A percentile compares a stretch with the other conserved stretches of the same genome.
Evolutionary conservation across 1,140 invertebrate species (phyloP).

Genomic region (Eciton burchellii): DNA sequence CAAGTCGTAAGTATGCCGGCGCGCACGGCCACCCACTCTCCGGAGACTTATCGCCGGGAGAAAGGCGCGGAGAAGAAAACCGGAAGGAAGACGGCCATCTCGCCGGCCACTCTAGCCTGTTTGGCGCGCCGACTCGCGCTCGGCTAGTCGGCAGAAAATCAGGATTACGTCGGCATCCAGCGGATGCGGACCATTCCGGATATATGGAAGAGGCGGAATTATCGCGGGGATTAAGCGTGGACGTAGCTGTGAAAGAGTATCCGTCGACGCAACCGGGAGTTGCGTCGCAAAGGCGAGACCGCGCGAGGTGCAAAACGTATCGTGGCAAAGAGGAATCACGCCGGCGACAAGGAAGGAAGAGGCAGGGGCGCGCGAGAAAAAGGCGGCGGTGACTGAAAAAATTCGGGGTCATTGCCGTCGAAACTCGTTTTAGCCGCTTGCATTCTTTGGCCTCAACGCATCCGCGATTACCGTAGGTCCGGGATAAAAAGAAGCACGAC

Average conservation of each 20-base stretch:
- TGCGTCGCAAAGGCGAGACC: not conserved
- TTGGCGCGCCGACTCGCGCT: not conserved
- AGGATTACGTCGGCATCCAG: constrained; percentile 18
- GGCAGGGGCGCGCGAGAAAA: constrained; percentile 44
- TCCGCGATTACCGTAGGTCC: constrained; percentile 83
- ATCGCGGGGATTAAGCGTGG: constrained; percentile 38
- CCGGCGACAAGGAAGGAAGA: constrained; percentile 13
- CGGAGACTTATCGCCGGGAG: constrained; percentile 43
- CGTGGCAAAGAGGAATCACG: too few species aligned
- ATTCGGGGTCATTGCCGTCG: constrained; percentile 54
- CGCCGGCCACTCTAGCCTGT: not conserved
- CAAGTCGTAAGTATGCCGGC: constrained; percentile 74
- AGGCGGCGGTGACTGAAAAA: constrained; percentile 21
- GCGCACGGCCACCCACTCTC: constrained; percentile 51
- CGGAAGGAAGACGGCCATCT: constrained; percentile 31
- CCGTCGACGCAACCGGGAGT: not conserved
- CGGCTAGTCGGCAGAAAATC: constrained; percentile 33
- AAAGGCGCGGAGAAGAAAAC: constrained; percentile 21
- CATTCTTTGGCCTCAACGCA: constrained; percentile 71
- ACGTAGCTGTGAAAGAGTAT: constrained; percentile 52
- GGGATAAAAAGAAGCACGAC: constrained; percentile 73
- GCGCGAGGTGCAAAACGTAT: not conserved
- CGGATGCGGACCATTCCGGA: constrained; percentile 30
- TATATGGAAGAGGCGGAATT: constrained; percentile 61
- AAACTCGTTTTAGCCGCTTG: constrained; percentile 53